Conservation (phyloP, 2,797 vertebrate genomes). For the Psittacula derbiana region DNA sequence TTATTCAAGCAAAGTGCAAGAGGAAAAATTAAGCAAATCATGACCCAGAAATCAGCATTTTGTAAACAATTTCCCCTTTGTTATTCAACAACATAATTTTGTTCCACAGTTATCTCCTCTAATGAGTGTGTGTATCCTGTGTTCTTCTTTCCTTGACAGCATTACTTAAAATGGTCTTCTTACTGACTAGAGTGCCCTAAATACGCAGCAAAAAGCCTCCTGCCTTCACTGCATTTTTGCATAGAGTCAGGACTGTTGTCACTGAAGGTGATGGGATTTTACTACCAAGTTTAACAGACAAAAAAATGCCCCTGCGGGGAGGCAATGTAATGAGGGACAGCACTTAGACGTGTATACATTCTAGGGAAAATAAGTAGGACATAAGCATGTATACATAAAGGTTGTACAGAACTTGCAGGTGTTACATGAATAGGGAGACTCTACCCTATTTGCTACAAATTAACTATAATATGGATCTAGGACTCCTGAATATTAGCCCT, state of each 20-base stretch:
- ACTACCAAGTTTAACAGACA: neutral
- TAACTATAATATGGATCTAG: neutral
- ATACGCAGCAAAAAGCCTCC: neutral
- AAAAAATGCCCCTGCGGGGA: neutral
- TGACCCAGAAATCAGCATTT: slow-evolving; percentile 33
- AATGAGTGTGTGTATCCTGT: neutral
- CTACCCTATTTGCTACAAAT: neutral
- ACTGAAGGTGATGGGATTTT: neutral
- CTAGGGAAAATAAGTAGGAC: neutral
- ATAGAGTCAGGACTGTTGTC: neutral
- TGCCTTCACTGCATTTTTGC: neutral
- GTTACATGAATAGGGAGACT: slow-evolving; percentile 17
- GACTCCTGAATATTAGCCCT: neutral
- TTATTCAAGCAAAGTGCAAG: neutral
- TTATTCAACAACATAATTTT: slow-evolving; percentile 6
- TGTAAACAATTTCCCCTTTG: slow-evolving; percentile 23
- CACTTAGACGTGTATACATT: neutral
- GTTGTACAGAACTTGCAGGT: slow-evolving; percentile 4
- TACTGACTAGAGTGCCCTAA: neutral
- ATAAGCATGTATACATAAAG: neutral
- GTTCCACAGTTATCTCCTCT: neutral
- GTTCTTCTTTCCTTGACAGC: neutral
- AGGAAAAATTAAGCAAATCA: slow-evolving; percentile 3
- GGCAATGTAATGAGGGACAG: neutral
- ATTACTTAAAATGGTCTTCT: neutral